A percentile compares a stretch with the other conserved stretches of the same genome.
Conservation (phyloP, 2,113 vertebrate species). For the Lophochroa leadbeateri region DNA sequence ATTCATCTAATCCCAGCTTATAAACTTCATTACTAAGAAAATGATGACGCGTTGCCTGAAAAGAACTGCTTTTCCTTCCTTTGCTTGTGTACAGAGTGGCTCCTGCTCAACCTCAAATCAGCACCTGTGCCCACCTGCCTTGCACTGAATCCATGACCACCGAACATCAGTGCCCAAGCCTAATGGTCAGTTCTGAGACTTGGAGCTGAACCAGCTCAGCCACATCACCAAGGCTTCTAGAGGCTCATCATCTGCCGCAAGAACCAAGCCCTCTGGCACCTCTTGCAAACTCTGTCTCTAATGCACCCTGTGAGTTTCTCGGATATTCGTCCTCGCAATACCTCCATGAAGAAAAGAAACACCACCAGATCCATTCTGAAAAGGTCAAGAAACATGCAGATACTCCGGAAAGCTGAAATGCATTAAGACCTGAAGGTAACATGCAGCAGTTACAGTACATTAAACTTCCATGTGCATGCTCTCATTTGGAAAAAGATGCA, state of each 20-base stretch:
- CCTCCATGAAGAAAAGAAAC: background rate
- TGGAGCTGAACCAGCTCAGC: background rate
- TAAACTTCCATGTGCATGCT: background rate
- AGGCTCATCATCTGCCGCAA: background rate
- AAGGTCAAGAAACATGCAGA: background rate
- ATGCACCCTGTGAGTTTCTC: background rate
- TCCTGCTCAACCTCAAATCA: background rate
- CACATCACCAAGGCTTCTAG: background rate
- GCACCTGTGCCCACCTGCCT: background rate
- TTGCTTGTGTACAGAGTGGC: background rate
- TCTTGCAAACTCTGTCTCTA: background rate
- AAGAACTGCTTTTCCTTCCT: background rate
- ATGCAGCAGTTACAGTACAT: background rate
- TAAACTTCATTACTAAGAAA: background rate
- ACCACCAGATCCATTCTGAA: background rate
- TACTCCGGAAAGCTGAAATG: background rate
- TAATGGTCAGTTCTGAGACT: background rate
- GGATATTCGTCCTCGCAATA: fast-evolving
- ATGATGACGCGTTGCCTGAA: background rate
- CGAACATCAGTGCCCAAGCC: background rate
- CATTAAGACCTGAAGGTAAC: background rate
- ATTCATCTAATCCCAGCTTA: background rate
- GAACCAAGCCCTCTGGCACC: background rate
- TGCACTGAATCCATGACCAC: background rate
- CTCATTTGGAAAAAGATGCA: background rate